A percentile compares a stretch with the other conserved stretches of the same genome.
Conservation (phyloP, 2,113 vertebrate species). For the Xenopus borealis region DNA sequence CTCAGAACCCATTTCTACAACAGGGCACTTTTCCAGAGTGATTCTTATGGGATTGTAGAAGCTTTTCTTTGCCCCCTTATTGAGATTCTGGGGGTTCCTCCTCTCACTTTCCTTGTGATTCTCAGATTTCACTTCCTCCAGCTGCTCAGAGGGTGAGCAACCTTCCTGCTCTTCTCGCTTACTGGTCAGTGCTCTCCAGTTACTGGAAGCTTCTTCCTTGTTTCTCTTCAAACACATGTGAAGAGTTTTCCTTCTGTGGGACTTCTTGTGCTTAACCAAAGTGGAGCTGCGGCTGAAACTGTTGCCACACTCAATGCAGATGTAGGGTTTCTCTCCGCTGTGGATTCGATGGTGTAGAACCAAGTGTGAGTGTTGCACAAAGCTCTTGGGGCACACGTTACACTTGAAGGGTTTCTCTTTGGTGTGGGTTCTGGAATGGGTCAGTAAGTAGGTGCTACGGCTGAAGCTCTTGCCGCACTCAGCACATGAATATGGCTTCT, state of each 20-base stretch:
- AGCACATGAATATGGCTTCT: slow-evolving; percentile 62
- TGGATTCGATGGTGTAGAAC: slow-evolving; percentile 49
- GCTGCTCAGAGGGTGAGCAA: too few relatives aligned
- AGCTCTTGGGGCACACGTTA: slow-evolving; percentile 50
- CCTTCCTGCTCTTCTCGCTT: too few relatives aligned
- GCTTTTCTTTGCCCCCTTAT: too few relatives aligned
- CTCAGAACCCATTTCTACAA: too few relatives aligned
- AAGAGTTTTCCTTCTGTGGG: not conserved
- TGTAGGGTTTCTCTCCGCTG: slow-evolving; percentile 56
- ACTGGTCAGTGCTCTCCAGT: too few relatives aligned
- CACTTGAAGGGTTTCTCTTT: slow-evolving; percentile 49
- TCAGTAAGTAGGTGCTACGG: slow-evolving; percentile 47
- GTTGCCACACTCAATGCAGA: slow-evolving; percentile 54
- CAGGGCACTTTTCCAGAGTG: too few relatives aligned
- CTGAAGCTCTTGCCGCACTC: slow-evolving; percentile 57
- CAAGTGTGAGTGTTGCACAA: slow-evolving; percentile 43
- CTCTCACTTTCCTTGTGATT: too few relatives aligned
- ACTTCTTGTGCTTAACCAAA: not conserved
- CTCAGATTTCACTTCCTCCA: too few relatives aligned
- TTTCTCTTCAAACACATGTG: not conserved
- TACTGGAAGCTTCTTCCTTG: too few relatives aligned
- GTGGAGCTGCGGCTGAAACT: not conserved
- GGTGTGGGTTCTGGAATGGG: slow-evolving; percentile 28
- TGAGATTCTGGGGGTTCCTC: too few relatives aligned
- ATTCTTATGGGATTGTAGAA: too few relatives aligned